A percentile compares a stretch with the other conserved stretches of the same genome.
Conservation (phyloP, 2,888 invertebrate genomes). For the Drosophila maculinotata region DNA sequence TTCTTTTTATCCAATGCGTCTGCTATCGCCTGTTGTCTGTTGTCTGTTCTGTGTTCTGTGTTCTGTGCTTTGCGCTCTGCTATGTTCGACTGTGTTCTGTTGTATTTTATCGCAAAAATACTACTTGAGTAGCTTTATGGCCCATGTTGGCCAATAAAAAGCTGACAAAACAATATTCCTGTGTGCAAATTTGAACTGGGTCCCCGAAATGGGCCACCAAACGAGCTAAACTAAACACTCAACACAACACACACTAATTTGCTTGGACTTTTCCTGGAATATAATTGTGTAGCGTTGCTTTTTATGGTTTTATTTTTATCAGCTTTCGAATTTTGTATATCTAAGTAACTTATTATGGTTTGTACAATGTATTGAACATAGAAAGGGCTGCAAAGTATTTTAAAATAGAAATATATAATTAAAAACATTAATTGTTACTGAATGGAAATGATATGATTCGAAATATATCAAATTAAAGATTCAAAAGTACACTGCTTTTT, state of each 20-base stretch:
- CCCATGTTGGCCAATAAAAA: slow-evolving; percentile 82
- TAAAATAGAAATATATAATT: not conserved
- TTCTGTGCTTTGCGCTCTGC: slow-evolving; percentile 22
- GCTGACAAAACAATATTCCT: slow-evolving; percentile 82
- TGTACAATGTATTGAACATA: too few species aligned
- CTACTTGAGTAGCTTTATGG: slow-evolving; percentile 82
- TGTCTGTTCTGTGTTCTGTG: slow-evolving; percentile 43
- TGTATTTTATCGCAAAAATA: slow-evolving; percentile 83
- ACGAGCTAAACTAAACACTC: slow-evolving; percentile 42
- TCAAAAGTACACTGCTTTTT: not conserved
- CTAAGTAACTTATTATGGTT: too few species aligned
- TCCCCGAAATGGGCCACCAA: slow-evolving; percentile 63
- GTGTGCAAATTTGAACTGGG: slow-evolving; percentile 62
- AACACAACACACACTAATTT: slow-evolving; percentile 46
- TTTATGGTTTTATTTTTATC: slow-evolving; percentile 1
- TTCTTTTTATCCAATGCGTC: slow-evolving; percentile 77
- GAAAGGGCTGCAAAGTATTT: too few species aligned
- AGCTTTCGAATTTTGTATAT: not conserved
- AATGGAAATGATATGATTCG: too few species aligned
- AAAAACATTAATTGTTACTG: too few species aligned
- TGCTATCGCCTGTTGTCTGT: slow-evolving; percentile 44
- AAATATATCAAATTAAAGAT: not conserved
- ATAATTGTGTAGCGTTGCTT: slow-evolving; percentile 22
- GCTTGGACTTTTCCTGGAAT: slow-evolving; percentile 43
- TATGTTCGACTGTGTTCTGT: slow-evolving; percentile 56